A percentile compares a stretch with the other conserved stretches of the same genome.
Evolutionary conservation across 1,140 invertebrate species (phyloP).

Genomic region (Ctenoplectra terminalis): DNA sequence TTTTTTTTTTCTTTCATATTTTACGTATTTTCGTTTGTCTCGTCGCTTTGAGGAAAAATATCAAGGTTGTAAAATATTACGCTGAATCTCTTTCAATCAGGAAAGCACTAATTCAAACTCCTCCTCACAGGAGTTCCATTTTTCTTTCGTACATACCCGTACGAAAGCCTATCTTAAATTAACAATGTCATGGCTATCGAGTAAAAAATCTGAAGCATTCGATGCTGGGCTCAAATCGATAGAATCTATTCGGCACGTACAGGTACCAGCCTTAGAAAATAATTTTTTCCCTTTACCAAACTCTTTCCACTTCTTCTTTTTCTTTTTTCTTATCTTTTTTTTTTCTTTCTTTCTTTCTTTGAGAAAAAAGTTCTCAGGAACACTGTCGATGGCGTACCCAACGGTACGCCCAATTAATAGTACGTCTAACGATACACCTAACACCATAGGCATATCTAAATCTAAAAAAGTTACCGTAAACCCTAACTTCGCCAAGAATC

Average conservation of each 20-base stretch:
- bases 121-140: not conserved
- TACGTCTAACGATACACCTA: slow-evolving; percentile 16
- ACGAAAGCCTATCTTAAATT: slow-evolving; percentile 30
- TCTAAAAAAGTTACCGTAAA: slow-evolving; percentile 26
- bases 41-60: slow-evolving; percentile 13
- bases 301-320: not conserved
- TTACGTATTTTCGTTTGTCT: not conserved
- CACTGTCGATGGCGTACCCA: not conserved
- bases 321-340: not conserved
- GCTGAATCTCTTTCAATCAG: slow-evolving; percentile 11
- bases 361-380: slow-evolving; percentile 28
- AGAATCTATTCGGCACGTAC: slow-evolving; percentile 10
- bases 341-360: not conserved
- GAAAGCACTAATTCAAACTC: not conserved
- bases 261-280: slow-evolving; percentile 15
- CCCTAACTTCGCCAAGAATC: not conserved
- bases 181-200: slow-evolving; percentile 37
- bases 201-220: slow-evolving; percentile 29
- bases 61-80: slow-evolving; percentile 21
- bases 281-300: slow-evolving; percentile 1
- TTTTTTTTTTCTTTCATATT: not conserved
- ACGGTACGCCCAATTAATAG: slow-evolving; percentile 10
- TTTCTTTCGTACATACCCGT: not conserved
- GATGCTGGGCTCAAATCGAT: slow-evolving; percentile 10
- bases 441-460: slow-evolving; percentile 12